Evolutionary conservation across 2,797 vertebrate genomes (phyloP), one percentile per base, ranked within the genome.

Genomic region (Pelodytes ibericus): DNA sequence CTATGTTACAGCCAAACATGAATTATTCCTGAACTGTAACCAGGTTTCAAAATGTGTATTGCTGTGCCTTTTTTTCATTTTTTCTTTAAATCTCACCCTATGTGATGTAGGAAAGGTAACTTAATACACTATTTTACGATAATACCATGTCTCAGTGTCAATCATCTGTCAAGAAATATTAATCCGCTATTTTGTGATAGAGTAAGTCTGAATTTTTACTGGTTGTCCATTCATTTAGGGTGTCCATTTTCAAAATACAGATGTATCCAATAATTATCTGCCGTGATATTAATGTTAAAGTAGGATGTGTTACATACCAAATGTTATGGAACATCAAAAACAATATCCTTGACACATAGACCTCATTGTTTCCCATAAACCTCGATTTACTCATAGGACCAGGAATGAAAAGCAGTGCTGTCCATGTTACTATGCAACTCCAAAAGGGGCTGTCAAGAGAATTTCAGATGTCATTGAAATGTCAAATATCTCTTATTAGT

Each of bases 391-490:
- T 47, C 44, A 47, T 0, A 47, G 44, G 2, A 47, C 16, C 44
- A 47, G 44, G 18, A 47, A 47, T n/a, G n/a, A n/a, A n/a, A 1
- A 47, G 44, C 11, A 47, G 18, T 47, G 13, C 44, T 47, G 11
- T 47, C 44, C 36, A 39, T 47, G 44, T 15, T 18, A 18, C 44
- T 7, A 4, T 47, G 44, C 18, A 15, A 47, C 44, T 39, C 15
- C 11, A 51, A 51, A 30, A 31, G 39, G 18, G 33, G 49, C 8
- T 57, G 41, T 66, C 36, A 67, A n/a, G 29, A 36, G n/a, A 36
- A 58, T 59, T 33, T 74, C 72, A 74, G 51, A 30, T 59, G 36
- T 67, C 62, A 66, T 53, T 64, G 60, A 74, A 74, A 27, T 57
- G 59, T 25, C 51, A 67, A 27, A 33, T 58, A 66, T 74, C 25